Base-by-base conservation (phyloP, 2,797 vertebrate species). In the Columba guinea region DNA sequence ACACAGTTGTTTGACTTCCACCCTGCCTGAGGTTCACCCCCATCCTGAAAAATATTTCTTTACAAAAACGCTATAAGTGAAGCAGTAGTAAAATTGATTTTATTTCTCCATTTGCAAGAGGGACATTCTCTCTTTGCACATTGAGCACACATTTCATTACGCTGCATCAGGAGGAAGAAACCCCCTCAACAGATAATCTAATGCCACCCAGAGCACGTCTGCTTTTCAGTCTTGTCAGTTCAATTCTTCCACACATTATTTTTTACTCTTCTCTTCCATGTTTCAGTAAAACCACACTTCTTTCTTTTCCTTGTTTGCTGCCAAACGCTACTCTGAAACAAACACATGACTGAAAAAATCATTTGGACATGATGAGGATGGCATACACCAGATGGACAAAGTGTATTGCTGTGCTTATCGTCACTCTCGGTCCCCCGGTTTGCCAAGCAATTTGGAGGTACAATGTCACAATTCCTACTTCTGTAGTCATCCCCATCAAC, bases 171-270 rank as follows among this genome's bases (percentile, higher is more conserved):
- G 76, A 95, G 58, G 30, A 93, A 90, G 82, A 87, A 82, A 28
- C 51, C 65, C 53, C 84, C 46, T 88, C 64, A 78, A 81, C 20
- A 70, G 55, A 48, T 49, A 70, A 64, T 26, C 75, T 83, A 94
- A 92, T 68, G 64, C 23, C 83, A 73, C 63, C 37, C 89, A 78
- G 82, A 68, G 52, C 37, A 64, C 65, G 37, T 80, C 68, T 87
- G 51, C 39, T 84, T 92, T 70, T 78, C 71, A 91, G 74, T 65
- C 64, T 75, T 35, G 59, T 75, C 87, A 91, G 71, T 88, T 95
- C 46, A 49, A 67, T 84, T 88, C 83, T 89, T 79, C 77, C 41
- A 28, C 34, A 7, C 11, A 3, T 75, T 51, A 9, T 46, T 79
- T 87, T 74, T 67, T 90, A 67, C 19, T 76, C 89, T 80, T 91